Evolutionary conservation across 2,797 vertebrate genomes (phyloP).

Genomic region (Siniperca undulata): DNA sequence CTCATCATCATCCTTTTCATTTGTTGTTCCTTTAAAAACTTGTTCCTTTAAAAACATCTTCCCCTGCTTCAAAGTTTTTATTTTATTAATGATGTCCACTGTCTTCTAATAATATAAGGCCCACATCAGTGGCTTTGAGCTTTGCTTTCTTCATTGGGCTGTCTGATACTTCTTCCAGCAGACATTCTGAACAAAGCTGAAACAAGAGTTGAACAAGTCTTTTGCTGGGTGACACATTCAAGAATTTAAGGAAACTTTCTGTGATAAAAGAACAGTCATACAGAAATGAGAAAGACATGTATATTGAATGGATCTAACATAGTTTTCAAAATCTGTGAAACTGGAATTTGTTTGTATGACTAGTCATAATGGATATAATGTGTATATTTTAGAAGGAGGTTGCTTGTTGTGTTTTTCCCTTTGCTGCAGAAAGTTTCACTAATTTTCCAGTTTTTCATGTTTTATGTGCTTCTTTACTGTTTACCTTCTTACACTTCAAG

Average conservation of each 20-base stretch:
- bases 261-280: background rate
- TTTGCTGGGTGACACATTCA: background rate
- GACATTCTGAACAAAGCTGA: background rate
- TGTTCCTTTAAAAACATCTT: conserved; percentile 11
- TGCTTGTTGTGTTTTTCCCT: background rate
- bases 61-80: conserved; percentile 22
- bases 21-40: conserved; percentile 39
- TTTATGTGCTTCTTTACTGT: background rate
- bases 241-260: background rate
- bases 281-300: background rate
- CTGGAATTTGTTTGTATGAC: background rate
- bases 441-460: background rate
- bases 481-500: background rate
- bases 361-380: background rate
- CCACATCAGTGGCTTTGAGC: background rate
- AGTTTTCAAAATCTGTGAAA: background rate
- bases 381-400: background rate
- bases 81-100: conserved; percentile 40
- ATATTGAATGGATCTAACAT: background rate
- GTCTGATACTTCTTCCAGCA: background rate
- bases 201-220: background rate
- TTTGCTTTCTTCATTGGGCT: background rate
- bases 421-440: background rate
- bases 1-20: conserved; percentile 37
- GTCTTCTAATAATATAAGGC: background rate